These are phyloP conservation scores for Aspidiotus destructor DNA, from an alignment of 2,888 invertebrate species.

Conservation along the genomic window DNA sequence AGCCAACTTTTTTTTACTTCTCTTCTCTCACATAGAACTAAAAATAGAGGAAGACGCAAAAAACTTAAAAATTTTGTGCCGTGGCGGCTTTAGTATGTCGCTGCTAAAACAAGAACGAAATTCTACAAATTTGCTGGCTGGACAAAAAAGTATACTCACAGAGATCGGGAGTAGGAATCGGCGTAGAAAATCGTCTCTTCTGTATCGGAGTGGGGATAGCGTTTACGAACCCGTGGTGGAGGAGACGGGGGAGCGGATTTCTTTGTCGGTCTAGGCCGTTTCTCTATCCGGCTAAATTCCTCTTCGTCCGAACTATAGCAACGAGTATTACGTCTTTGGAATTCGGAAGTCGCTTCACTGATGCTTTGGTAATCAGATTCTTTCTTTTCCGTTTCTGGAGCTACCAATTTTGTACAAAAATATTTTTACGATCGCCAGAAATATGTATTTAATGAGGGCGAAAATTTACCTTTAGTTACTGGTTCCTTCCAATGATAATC, in stretches of 20 bases:
- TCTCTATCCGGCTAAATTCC: conserved; percentile 7
- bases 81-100: no score
- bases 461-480: conserved; percentile 14
- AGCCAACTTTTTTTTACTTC: no score
- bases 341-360: conserved; percentile 27
- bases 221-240: conserved; percentile 12
- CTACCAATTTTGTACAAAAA: neutral
- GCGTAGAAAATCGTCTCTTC: conserved; percentile 41
- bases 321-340: conserved; percentile 16
- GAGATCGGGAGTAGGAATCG: conserved; percentile 14
- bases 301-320: conserved; percentile 32
- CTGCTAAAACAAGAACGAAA: no score
- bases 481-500: conserved; percentile 28
- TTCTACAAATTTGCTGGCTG: no score
- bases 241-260: conserved; percentile 27
- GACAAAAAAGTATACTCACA: conserved; percentile 3
- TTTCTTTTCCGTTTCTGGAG: conserved; percentile 18
- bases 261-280: conserved; percentile 12
- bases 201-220: conserved; percentile 39
- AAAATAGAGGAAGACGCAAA: no score
- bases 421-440: no score
- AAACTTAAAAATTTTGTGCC: no score
- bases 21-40: no score
- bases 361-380: conserved; percentile 32
- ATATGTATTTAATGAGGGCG: no score